Evolutionary conservation across 2,797 vertebrate species (phyloP).

Genomic region (Spinibarbus caldwelli): DNA sequence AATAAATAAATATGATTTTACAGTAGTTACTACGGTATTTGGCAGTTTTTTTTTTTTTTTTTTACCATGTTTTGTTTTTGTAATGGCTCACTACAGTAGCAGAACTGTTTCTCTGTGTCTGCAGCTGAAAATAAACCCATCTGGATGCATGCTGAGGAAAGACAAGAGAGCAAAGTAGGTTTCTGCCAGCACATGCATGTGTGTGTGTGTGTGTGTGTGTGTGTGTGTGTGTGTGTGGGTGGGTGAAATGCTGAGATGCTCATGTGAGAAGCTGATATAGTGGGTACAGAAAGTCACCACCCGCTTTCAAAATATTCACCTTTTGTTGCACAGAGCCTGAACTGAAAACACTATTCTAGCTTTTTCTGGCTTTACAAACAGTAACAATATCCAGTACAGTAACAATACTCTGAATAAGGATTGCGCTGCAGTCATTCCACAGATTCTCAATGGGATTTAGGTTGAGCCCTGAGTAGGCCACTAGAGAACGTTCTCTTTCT

Average conservation of each 20-base stretch:
- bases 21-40: background rate
- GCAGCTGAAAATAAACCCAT: slow-evolving; percentile 86
- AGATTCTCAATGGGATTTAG: background rate
- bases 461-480: no score
- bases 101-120: slow-evolving; percentile 34
- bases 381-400: no score
- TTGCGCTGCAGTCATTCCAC: background rate
- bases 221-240: background rate
- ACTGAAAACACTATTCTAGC: background rate
- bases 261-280: background rate
- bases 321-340: background rate
- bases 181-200: background rate
- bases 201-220: background rate
- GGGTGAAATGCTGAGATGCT: background rate
- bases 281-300: background rate
- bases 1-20: background rate
- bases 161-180: slow-evolving; percentile 85
- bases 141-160: slow-evolving; percentile 89
- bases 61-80: background rate
- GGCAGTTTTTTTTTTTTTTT: no score
- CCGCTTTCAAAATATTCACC: background rate
- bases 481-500: background rate
- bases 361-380: background rate
- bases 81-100: background rate
- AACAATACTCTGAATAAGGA: background rate